Base-by-base conservation (phyloP, 2,888 invertebrate species). In the Pasiphila rectangulata region DNA sequence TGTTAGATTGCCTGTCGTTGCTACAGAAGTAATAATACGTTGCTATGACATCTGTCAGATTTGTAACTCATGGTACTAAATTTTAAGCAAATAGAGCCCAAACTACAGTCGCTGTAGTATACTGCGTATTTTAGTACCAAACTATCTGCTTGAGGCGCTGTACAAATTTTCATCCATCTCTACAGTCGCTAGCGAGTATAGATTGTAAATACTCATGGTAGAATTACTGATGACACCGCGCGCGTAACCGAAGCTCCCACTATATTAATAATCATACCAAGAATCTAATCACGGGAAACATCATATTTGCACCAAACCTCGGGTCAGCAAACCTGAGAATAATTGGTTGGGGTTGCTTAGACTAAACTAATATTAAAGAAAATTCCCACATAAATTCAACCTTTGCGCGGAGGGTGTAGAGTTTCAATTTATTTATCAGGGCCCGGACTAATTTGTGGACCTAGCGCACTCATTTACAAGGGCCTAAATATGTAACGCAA, bases 391-490 rank as follows among this genome's bases (percentile, higher is more conserved):
- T 46, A 45, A 50, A 45, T 29, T 50, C 36, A 37, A 50, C 50
- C 41, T 41, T 37, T 36, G 30, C 29, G 37, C 15, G 23, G 9
- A 50, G 30, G 38, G 35, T 17, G 37, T 41, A 38, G 30, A 45
- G 49, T 45, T 49, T 40, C 12, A 41, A 45, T 44, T 49, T 41
- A 45, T 40, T 25, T 41, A 45, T 34, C 15, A 27, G 16, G 16
- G 10, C 21, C 20, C 9, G 13, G 39, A 24, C 9, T 44, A 20
- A 44, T 42, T 45, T 37, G 36, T 45, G 15, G 45, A 43, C 49
- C 42, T 55, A 53, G 51, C 36, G 46, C 37, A 46, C 44, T 51
- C 41, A 49, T 55, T 55, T 49, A 47, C 47, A 48, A 51, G 41
- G 38, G 13, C 43, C 49, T 54, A 51, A 47, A 54, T 54, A 49